Conservation (phyloP, 2,797 vertebrate species). For the Chelidonichthys spinosus region DNA sequence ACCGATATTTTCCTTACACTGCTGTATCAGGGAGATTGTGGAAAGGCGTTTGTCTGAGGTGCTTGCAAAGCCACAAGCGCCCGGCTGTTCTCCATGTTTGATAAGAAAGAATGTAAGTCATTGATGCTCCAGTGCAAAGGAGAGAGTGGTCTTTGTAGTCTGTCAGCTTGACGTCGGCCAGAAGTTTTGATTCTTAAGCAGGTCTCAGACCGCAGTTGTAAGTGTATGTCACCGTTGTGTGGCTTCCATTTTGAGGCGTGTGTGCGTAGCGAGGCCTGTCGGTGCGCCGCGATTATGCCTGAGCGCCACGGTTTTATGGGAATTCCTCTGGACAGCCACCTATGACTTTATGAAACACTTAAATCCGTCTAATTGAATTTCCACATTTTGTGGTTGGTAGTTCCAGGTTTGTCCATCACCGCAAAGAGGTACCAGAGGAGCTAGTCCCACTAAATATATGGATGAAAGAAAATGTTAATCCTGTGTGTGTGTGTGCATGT, state of each 20-base stretch:
- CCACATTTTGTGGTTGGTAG: slow-evolving; percentile 84
- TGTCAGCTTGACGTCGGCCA: slow-evolving; percentile 39
- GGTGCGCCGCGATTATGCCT: slow-evolving; percentile 69
- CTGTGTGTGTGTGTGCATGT: neutral
- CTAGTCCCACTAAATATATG: slow-evolving; percentile 70
- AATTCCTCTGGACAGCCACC: slow-evolving; percentile 86
- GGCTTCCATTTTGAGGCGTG: slow-evolving; percentile 73
- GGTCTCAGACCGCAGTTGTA: slow-evolving; percentile 70
- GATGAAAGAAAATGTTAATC: slow-evolving; percentile 26
- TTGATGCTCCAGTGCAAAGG: slow-evolving; percentile 37
- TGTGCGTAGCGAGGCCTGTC: slow-evolving; percentile 64
- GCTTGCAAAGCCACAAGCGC: slow-evolving; percentile 9
- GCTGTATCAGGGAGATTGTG: slow-evolving; percentile 23
- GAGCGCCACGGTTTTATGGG: slow-evolving; percentile 80
- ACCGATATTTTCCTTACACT: slow-evolving; percentile 46
- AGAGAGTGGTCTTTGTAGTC: slow-evolving; percentile 40
- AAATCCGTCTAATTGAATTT: slow-evolving; percentile 88
- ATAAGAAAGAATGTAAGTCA: slow-evolving; percentile 26
- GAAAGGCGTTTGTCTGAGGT: slow-evolving; percentile 14
- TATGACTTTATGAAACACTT: slow-evolving; percentile 89
- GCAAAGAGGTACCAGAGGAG: slow-evolving; percentile 75
- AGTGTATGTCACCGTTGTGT: slow-evolving; percentile 71
- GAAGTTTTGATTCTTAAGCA: slow-evolving; percentile 65
- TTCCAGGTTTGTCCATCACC: slow-evolving; percentile 78
- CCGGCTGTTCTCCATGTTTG: slow-evolving; percentile 12